phyloP scores from a whole-genome alignment of 2,888 invertebrate species.

The Nebria salina region DNA sequence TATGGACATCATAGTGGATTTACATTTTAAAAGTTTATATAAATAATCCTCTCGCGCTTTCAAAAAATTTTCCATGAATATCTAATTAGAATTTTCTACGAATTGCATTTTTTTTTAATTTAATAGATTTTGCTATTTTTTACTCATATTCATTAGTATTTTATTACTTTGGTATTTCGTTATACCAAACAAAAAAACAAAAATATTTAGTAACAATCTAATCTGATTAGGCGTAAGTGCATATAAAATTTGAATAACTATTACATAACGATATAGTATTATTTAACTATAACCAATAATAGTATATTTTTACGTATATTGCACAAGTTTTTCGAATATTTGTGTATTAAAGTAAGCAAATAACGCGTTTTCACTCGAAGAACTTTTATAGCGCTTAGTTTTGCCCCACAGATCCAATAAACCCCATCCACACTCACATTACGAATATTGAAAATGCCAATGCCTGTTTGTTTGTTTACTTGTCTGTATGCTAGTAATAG shows the following conservation, averaged over 20 bases:
- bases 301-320: conserved; percentile 9
- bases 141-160: too few species aligned
- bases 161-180: too few species aligned
- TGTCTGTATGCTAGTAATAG: too few species aligned
- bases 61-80: too few species aligned
- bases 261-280: background rate
- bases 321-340: conserved; percentile 4
- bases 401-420: conserved; percentile 9
- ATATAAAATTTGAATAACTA: background rate
- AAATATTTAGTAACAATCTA: background rate
- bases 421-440: conserved; percentile 7
- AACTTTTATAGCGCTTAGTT: conserved; percentile 8
- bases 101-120: too few species aligned
- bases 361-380: background rate
- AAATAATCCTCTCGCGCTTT: too few species aligned
- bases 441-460: conserved; percentile 19
- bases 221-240: background rate
- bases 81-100: too few species aligned
- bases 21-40: too few species aligned
- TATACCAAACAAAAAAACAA: background rate
- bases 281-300: background rate
- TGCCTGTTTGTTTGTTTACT: background rate
- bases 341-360: background rate
- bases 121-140: too few species aligned
- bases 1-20: too few species aligned